These are phyloP conservation scores for Dinomys branickii DNA, from an alignment of 2,113 vertebrate genomes.

Conservation along the genomic window DNA sequence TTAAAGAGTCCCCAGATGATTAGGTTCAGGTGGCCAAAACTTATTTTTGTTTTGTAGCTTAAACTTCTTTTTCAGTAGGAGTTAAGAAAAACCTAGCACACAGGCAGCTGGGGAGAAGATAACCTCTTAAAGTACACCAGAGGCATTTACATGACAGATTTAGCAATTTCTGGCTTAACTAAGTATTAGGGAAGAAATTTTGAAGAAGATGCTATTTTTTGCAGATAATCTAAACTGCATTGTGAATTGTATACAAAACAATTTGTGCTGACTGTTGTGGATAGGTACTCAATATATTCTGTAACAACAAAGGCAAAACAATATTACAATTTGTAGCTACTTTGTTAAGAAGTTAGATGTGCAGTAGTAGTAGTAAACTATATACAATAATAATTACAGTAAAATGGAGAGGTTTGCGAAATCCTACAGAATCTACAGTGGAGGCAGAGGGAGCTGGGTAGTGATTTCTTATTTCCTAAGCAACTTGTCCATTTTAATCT, in stretches of 20 bases:
- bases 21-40: background rate
- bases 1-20: background rate
- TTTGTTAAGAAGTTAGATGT: background rate
- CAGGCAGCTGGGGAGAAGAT: background rate
- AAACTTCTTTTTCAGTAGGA: conserved; percentile 32
- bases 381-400: background rate
- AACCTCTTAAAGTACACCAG: conserved; percentile 19
- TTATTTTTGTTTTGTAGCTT: conserved; percentile 15
- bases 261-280: background rate
- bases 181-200: background rate
- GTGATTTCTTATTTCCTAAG: conserved; percentile 30
- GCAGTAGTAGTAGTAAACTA: background rate
- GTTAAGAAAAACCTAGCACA: conserved; percentile 16
- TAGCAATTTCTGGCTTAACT: conserved; percentile 42
- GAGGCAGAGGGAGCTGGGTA: background rate
- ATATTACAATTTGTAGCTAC: background rate
- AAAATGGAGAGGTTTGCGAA: background rate
- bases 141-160: conserved; percentile 44
- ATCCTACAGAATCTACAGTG: background rate
- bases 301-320: conserved; percentile 38
- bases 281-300: conserved; percentile 21
- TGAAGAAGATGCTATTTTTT: background rate
- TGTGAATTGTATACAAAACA: background rate
- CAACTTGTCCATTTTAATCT: background rate
- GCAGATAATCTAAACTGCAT: background rate